phyloP scores from a whole-genome alignment of 2,797 vertebrate genomes.

The Peromyscus attwateri region DNA sequence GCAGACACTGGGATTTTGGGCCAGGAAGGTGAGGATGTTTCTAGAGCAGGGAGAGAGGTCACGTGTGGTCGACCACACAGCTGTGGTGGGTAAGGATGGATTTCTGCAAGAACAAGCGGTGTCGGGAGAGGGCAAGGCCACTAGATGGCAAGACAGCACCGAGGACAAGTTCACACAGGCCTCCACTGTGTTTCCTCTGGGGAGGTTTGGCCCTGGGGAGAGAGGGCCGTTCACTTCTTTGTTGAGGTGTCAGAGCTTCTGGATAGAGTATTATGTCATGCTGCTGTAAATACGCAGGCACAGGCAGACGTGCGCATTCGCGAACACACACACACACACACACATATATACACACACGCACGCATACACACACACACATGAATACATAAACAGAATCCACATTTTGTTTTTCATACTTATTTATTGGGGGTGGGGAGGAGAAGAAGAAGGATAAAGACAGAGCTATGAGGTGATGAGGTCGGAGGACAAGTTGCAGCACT shows the following conservation, averaged over 20 bases:
- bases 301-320: not conserved
- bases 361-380: no score
- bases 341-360: not conserved
- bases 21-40: not conserved
- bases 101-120: not conserved
- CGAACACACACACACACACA: not conserved
- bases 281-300: slow-evolving; percentile 34
- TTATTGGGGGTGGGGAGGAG: no score
- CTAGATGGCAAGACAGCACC: slow-evolving; percentile 79
- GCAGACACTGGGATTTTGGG: not conserved
- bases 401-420: not conserved
- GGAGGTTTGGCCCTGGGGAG: not conserved
- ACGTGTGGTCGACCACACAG: not conserved
- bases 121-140: not conserved
- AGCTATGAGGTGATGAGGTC: not conserved
- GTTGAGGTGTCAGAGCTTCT: slow-evolving; percentile 61
- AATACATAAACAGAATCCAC: slow-evolving; percentile 18
- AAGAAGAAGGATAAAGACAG: not conserved
- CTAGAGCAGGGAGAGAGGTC: not conserved
- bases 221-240: not conserved
- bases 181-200: not conserved
- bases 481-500: not conserved
- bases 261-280: not conserved
- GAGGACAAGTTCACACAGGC: not conserved
- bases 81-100: not conserved